Base-by-base conservation (phyloP, 2,113 vertebrate species). In the Nibea coibor region DNA sequence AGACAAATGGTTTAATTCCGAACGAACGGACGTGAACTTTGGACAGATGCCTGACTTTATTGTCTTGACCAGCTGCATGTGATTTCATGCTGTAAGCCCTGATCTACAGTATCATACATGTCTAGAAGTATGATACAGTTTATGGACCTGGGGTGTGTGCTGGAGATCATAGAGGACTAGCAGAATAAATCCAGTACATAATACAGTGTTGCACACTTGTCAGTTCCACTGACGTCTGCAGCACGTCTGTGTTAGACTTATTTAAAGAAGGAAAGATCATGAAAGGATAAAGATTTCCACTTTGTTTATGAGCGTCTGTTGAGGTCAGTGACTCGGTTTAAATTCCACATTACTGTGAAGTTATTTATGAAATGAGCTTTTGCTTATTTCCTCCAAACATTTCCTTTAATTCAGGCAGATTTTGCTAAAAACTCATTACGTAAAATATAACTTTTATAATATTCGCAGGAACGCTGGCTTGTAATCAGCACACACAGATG, bases 1-100 rank as follows among this genome's bases (percentile, higher is more conserved):
- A 82, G 76, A 83, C 74, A 82, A 79, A 80, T 69, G 66, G 45
- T 82, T 80, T 72, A 9, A 86, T 64, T 88, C 47, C 22, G 5
- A 75, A 50, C 31, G 72, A 61, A 75, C 48, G 57, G 51, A 82
- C 45, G 20, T 79, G 80, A 86, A 86, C 81, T 84, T 76, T 72
- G 63, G 43, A 64, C 70, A 58, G 71, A 71, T 72, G 65, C 28
- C 57, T 4, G 61, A 45, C 54, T 81, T 81, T 31, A 54, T 45
- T 72, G 56, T 74, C 10, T 48, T 10, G 39, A 39, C 73, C 82
- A 82, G 85, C 74, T 86, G 72, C 54, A 62, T 68, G 59, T 61
- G 80, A 65, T 85, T 88, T 87, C 62, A 78, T 71, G 69, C 61
- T 85, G 42, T n/a, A 64, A 73, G 53, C 67, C 43, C 63, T 22